Percentiles rank a stretch among this genome's conserved stretches.
phyloP scores from a whole-genome alignment of 2,888 invertebrate genomes.

The Tipula helvola region DNA sequence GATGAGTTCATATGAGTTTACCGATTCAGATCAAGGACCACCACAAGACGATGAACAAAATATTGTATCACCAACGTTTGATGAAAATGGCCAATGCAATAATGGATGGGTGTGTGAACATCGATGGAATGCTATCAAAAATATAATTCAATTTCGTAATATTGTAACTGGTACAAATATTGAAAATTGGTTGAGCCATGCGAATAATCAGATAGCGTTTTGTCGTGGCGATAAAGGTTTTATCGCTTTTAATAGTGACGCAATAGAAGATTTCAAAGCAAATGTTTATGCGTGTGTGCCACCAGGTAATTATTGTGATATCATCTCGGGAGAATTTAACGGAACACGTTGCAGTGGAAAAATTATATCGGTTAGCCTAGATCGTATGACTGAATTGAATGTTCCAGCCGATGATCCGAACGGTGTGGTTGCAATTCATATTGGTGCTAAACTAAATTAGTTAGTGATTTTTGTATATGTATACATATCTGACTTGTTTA shows the following conservation, averaged over 20 bases:
- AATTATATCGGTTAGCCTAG: constrained; percentile 42
- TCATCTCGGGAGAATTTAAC: constrained; percentile 49
- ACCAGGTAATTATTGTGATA: constrained; percentile 63
- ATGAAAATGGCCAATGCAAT: constrained; percentile 46
- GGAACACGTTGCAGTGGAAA: constrained; percentile 50
- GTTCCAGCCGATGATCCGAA: constrained; percentile 43
- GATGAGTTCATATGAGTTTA: constrained; percentile 57
- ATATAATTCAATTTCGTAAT: constrained; percentile 60
- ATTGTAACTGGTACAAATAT: constrained; percentile 41
- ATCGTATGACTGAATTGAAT: constrained; percentile 43
- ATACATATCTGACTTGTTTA: too few species aligned
- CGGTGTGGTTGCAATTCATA: constrained; percentile 50
- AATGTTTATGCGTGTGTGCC: constrained; percentile 41
- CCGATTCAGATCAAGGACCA: constrained; percentile 29
- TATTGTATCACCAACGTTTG: constrained; percentile 42
- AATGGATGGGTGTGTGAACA: constrained; percentile 68
- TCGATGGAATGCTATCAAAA: constrained; percentile 59
- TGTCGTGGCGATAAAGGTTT: constrained; percentile 54
- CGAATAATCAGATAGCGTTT: constrained; percentile 64
- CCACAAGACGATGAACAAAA: constrained; percentile 39
- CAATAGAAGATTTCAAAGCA: constrained; percentile 26
- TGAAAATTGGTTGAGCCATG: constrained; percentile 61
- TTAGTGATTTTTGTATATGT: too few species aligned
- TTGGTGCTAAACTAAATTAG: constrained; percentile 23
- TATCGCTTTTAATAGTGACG: constrained; percentile 46